Percentiles rank a stretch among this genome's conserved stretches.
These are phyloP conservation scores for Semnornis frantzii DNA, from an alignment of 2,113 vertebrate genomes.

Conservation along the genomic window DNA sequence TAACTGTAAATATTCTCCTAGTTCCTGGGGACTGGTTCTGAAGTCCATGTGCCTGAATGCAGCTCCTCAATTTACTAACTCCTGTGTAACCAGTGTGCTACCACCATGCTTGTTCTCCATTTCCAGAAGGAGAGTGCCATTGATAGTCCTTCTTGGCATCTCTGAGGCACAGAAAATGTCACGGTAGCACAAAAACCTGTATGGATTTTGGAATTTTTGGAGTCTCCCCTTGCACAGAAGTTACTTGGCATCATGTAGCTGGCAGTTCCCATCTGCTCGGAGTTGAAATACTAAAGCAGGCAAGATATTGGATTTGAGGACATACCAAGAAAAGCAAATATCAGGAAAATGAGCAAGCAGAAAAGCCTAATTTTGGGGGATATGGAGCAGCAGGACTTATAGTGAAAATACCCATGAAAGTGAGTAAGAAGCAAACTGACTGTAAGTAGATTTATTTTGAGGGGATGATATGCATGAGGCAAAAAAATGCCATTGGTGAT, in stretches of 20 bases:
- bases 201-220: neutral
- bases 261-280: constrained; percentile 19
- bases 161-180: neutral
- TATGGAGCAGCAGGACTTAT: neutral
- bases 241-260: neutral
- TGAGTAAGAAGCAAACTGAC: constrained; percentile 31
- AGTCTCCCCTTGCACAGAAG: neutral
- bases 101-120: fast-evolving
- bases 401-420: neutral
- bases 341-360: neutral
- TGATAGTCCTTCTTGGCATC: neutral
- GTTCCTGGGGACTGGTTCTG: neutral
- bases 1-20: neutral
- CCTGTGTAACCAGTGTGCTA: neutral
- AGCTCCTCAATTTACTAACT: neutral
- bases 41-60: neutral
- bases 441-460: constrained; percentile 17
- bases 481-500: neutral
- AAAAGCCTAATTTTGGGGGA: neutral
- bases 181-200: neutral
- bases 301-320: neutral
- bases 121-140: neutral
- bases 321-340: neutral
- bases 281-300: neutral
- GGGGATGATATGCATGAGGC: neutral